Evolutionary conservation across 2,888 invertebrate species (phyloP).

Genomic region (Stegana nigrithorax): DNA sequence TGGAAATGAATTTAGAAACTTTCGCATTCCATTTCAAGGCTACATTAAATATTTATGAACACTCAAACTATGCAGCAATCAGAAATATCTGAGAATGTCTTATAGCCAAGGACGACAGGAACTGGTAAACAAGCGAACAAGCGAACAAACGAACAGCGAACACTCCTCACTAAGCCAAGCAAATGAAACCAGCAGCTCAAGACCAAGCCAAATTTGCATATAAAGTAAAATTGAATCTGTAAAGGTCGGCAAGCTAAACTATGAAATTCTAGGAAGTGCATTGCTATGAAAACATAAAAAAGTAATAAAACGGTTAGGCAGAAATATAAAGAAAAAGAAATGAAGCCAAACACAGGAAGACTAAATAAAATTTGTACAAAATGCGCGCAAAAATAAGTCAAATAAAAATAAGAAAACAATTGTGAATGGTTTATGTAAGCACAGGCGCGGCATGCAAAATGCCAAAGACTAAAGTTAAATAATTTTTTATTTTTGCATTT

Average conservation of each 20-base stretch:
- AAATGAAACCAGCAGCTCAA: too few relatives aligned
- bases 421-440: background rate
- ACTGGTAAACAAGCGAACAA: background rate
- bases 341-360: background rate
- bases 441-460: background rate
- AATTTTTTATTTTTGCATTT: too few relatives aligned
- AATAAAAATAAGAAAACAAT: background rate
- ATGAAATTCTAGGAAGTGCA: slow-evolving; percentile 49
- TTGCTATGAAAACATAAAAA: background rate
- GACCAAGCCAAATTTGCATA: slow-evolving; percentile 57
- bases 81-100: background rate
- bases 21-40: too few relatives aligned
- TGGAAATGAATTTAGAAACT: too few relatives aligned
- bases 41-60: too few relatives aligned
- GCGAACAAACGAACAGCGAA: slow-evolving; percentile 45
- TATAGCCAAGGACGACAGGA: background rate
- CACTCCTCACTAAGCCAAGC: too few relatives aligned
- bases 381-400: background rate
- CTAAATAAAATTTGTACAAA: background rate
- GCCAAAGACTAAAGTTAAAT: too few relatives aligned
- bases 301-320: too few relatives aligned
- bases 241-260: too few relatives aligned
- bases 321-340: background rate
- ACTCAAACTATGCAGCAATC: too few relatives aligned
- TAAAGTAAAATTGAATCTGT: slow-evolving; percentile 62